These are phyloP conservation scores for Drosophila prosaltans DNA, from an alignment of 1,140 invertebrate genomes.

Conservation along the genomic window DNA sequence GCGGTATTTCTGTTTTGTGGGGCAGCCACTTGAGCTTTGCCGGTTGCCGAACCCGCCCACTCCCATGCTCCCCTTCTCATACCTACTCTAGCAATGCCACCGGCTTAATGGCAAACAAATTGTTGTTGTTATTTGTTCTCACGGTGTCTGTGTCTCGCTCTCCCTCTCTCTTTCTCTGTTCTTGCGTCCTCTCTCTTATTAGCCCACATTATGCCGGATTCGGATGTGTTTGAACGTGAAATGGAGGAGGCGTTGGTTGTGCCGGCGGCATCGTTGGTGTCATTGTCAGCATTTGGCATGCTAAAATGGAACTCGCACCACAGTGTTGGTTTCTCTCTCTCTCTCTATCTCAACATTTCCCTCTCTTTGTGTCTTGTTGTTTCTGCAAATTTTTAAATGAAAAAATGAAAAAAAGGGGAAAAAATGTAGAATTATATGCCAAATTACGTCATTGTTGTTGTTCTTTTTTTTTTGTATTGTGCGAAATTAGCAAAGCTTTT, in stretches of 20 bases:
- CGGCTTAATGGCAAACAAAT: constrained; percentile 30
- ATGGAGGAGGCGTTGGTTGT: constrained; percentile 32
- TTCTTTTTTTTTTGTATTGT: constrained; percentile 19
- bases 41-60: constrained; percentile 22
- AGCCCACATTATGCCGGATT: constrained; percentile 56
- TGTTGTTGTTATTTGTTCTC: constrained; percentile 12
- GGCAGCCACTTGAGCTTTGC: constrained; percentile 67
- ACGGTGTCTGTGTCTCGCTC: constrained; percentile 3
- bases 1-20: constrained; percentile 55
- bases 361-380: constrained; percentile 32
- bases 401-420: background rate
- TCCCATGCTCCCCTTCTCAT: background rate
- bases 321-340: constrained; percentile 6
- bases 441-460: constrained; percentile 65
- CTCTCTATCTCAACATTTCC: constrained; percentile 6
- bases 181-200: constrained; percentile 38
- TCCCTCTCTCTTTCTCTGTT: constrained; percentile 9
- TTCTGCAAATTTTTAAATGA: constrained; percentile 30
- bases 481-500: constrained; percentile 41
- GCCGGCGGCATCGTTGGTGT: constrained; percentile 37
- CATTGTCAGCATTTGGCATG: constrained; percentile 34
- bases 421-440: constrained; percentile 61
- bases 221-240: constrained; percentile 63
- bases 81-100: background rate
- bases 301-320: constrained; percentile 21